Base-by-base conservation (phyloP, 2,113 vertebrate species). In the Antigone vipio region DNA sequence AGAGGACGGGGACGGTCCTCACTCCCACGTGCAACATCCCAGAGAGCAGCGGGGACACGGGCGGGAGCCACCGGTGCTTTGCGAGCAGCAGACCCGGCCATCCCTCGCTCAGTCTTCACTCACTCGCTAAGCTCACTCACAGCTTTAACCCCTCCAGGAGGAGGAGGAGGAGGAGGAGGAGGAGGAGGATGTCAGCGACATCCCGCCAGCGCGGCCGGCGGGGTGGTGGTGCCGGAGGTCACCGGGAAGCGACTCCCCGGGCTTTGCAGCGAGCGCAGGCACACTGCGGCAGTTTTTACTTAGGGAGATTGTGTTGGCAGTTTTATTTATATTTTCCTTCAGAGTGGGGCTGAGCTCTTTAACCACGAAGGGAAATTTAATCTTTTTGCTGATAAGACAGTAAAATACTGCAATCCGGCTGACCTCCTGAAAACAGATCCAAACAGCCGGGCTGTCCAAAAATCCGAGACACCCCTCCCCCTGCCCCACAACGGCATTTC, bases 371-470 rank as follows among this genome's bases (percentile, higher is more conserved):
- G 90, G 96, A 95, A 90, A 85, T 87, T 56, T 83, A 97, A 97
- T 97, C 88, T 67, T 95, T 94, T 93, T 97, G 94, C 96, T 89
- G 91, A 91, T 90, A 91, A 95, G 96, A 96, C 68, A 45, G 92
- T 95, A 38, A 86, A 94, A 72, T 86, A 80, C 92, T 64, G 94
- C 95, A 93, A 27, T 95, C 93, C 72, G 24, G 69, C 95, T 95
- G 94, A 85, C 92, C 83, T 97, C 69, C 88, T 60, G 93, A 34
- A 69, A 85, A 83, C 91, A 92, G 96, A 95, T 88, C 92, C 93
- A 19, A 85, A 77, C 17, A 90, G 90, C 60, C 79, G 15, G 85
- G 82, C 95, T 95, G 94, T 93, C 97, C 97, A 66, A 59, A 95
- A 86, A 56, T 95, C 94, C 68, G 38, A 85, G 91, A 60, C 95